Evolutionary conservation across 1,140 invertebrate genomes (phyloP), one percentile per base, ranked within the genome.

Genomic region (Maconellicoccus hirsutus): DNA sequence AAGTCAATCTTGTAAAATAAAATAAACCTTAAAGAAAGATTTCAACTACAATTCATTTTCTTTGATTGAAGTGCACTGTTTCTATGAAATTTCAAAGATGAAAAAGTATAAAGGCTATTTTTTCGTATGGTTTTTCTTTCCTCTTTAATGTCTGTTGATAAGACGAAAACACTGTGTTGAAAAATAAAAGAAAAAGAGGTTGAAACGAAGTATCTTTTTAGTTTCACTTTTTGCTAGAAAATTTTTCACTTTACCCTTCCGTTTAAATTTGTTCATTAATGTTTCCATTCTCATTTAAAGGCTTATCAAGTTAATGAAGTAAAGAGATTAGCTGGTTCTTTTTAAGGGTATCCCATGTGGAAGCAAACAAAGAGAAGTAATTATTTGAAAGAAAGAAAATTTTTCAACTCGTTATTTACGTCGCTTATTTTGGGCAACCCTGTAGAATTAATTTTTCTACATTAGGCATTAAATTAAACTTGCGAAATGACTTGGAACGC

Each of bases 131-230:
- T 16, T 52, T 52, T 52, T 38, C 33, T 38, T 4, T 52, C 2
- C 42, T 16, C n/a, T 52, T 52, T 52, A 52, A 52, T 52, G 42
- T 52, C n/a, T 52, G 42, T 52, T 52, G 42, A 52, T 52, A 52
- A 52, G 42, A 52, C 4, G 42, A 19, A 14, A 19, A 52, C 6
- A 4, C 2, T 19, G n/a, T 16, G 42, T 52, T 52, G 6, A 16
- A 14, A 52, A 52, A 52, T 52, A 16, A 52, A 52, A 52, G 6
- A 19, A 52, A 52, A 52, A 16, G n/a, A 52, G n/a, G 42, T 16
- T n/a, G 16, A 19, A 52, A 52, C n/a, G n/a, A 52, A 52, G 42
- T 52, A 52, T 52, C 42, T 52, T 52, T 52, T 16, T 3, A 52
- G 42, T 52, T 52, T 52, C 42, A 52, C 42, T 52, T 52, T 52